Evolutionary conservation across 2,797 vertebrate genomes (phyloP).

Genomic region (Danio albolineatus): DNA sequence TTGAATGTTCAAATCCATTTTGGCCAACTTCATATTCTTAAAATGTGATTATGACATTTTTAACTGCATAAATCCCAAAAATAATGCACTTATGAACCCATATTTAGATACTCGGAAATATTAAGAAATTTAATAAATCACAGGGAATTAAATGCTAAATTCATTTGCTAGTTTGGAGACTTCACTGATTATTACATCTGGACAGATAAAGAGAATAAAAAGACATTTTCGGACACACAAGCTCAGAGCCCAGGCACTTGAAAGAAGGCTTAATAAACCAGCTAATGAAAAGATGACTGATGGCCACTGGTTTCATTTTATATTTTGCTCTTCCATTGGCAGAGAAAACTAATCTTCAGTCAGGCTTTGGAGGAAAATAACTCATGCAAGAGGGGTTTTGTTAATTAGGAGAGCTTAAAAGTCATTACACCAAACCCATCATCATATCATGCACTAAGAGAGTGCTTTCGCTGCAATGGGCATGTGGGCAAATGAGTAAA

Average conservation of each 20-base stretch:
- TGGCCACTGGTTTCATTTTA: not conserved
- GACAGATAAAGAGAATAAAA: not conserved
- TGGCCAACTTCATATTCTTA: not conserved
- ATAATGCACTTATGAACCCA: not conserved
- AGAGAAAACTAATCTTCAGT: conserved; percentile 16
- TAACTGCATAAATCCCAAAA: not conserved
- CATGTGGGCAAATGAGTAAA: not conserved
- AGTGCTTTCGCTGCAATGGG: not conserved
- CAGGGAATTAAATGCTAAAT: not conserved
- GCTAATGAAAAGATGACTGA: not conserved
- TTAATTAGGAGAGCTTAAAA: conserved; percentile 48
- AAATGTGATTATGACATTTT: not conserved
- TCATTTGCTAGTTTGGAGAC: not conserved
- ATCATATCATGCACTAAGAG: not conserved
- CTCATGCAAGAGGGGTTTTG: conserved; percentile 18
- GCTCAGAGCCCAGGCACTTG: conserved; percentile 30
- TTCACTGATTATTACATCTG: not conserved
- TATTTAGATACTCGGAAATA: not conserved
- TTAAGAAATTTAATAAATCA: not conserved
- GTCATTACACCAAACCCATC: conserved; percentile 31
- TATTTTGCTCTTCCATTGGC: not conserved
- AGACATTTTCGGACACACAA: conserved; percentile 23
- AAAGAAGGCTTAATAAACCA: not conserved
- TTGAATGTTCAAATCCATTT: not conserved
- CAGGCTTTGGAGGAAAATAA: not conserved